phyloP scores from a whole-genome alignment of 2,888 invertebrate species.

The Brenthis hecate region DNA sequence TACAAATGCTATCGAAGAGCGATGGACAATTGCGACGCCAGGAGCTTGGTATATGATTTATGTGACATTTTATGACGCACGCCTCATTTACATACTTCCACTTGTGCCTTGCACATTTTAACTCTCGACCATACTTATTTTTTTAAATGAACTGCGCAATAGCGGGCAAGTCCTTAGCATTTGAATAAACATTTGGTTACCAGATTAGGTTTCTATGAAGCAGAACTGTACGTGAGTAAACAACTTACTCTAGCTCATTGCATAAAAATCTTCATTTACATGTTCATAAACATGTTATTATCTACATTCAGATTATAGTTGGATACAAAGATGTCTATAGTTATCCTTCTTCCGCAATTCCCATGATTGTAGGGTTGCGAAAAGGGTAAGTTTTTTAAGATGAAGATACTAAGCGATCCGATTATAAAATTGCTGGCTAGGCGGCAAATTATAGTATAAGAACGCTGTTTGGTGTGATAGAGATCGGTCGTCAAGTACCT shows the following conservation, averaged over 20 bases:
- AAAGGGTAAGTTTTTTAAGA: slow-evolving; percentile 34
- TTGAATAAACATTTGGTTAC: slow-evolving; percentile 80
- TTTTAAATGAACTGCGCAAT: slow-evolving; percentile 62
- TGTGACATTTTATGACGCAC: slow-evolving; percentile 76
- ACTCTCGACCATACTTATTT: slow-evolving; percentile 65
- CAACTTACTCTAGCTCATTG: slow-evolving; percentile 61
- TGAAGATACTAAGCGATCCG: slow-evolving; percentile 67
- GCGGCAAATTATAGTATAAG: slow-evolving; percentile 76
- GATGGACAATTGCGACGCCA: slow-evolving; percentile 61
- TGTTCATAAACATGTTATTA: slow-evolving; percentile 45
- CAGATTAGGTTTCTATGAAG: slow-evolving; percentile 75
- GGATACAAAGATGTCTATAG: slow-evolving; percentile 8
- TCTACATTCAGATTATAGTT: slow-evolving; percentile 29
- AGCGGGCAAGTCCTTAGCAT: slow-evolving; percentile 66
- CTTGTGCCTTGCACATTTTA: slow-evolving; percentile 79
- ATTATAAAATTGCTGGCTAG: slow-evolving; percentile 74
- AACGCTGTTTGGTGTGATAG: slow-evolving; percentile 56
- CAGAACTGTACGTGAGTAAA: slow-evolving; percentile 66
- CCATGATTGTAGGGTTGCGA: slow-evolving; percentile 19
- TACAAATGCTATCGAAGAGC: slow-evolving; percentile 57
- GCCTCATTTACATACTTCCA: slow-evolving; percentile 76
- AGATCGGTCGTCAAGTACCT: slow-evolving; percentile 61
- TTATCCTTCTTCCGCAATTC: slow-evolving; percentile 14
- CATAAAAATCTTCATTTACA: slow-evolving; percentile 51
- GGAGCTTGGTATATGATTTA: slow-evolving; percentile 77